Percentiles rank a stretch among this genome's conserved stretches.
Evolutionary conservation across 1,140 invertebrate genomes (phyloP).

Genomic region (Drosophila sproati): DNA sequence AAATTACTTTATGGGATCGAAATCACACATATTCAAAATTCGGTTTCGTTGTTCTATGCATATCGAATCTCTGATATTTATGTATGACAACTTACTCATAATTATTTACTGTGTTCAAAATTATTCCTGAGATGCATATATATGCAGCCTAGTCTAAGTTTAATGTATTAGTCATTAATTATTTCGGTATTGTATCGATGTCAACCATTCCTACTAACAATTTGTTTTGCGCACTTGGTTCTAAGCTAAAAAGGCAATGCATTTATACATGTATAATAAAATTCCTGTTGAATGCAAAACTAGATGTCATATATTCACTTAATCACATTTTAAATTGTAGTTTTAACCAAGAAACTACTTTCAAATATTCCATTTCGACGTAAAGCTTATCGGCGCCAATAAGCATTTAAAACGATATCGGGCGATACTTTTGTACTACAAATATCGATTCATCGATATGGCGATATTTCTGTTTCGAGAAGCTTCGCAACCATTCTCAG

Average conservation of each 20-base stretch:
- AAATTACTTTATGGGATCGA: neutral
- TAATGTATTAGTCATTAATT: conserved; percentile 41
- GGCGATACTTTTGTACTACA: neutral
- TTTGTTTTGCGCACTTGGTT: conserved; percentile 67
- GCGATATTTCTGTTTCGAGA: conserved; percentile 34
- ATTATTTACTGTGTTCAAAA: conserved; percentile 61
- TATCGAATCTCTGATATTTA: conserved; percentile 32
- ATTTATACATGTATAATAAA: conserved; percentile 61
- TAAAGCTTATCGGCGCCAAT: neutral
- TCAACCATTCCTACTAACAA: conserved; percentile 70
- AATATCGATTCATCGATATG: conserved; percentile 25
- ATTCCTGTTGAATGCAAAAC: conserved; percentile 63
- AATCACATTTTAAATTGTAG: no score
- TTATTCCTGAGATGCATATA: conserved; percentile 66
- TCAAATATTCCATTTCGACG: neutral
- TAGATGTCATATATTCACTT: neutral
- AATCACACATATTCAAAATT: conserved; percentile 3
- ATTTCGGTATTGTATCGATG: conserved; percentile 53
- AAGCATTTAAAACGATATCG: neutral
- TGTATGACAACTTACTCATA: conserved; percentile 25
- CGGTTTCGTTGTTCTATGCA: conserved; percentile 11
- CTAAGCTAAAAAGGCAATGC: conserved; percentile 44
- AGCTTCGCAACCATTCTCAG: conserved; percentile 44
- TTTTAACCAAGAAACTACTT: neutral
- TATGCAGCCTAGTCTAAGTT: conserved; percentile 65